Percentiles rank a stretch among this genome's conserved stretches.
These are phyloP conservation scores for Urocolius indicus DNA, from an alignment of 2,113 vertebrate genomes.

Conservation along the genomic window DNA sequence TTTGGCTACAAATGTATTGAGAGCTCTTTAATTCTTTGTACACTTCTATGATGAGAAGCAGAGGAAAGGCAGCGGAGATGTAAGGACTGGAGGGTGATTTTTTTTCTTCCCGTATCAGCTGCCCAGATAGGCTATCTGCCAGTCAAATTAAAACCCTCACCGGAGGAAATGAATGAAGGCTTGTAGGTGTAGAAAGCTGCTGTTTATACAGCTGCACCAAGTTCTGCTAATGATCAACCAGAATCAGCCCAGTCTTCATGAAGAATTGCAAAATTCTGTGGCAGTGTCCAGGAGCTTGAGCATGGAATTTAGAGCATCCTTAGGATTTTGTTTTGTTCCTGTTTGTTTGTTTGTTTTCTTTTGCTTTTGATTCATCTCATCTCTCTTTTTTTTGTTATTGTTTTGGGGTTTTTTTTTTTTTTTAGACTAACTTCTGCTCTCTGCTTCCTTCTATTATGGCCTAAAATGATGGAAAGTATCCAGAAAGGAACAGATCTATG, in stretches of 20 bases:
- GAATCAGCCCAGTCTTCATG: background rate
- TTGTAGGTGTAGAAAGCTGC: constrained; percentile 44
- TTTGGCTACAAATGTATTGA: constrained; percentile 38
- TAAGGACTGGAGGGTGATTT: constrained; percentile 4
- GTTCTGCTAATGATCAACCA: constrained; percentile 36
- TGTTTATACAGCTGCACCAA: constrained; percentile 59
- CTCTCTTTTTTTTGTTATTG: background rate
- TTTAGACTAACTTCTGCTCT: background rate
- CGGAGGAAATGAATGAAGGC: constrained; percentile 36
- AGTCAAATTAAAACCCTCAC: constrained; percentile 55
- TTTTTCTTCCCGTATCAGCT: constrained; percentile 49
- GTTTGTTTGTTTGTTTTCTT: background rate
- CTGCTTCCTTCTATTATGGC: background rate
- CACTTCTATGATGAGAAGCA: background rate
- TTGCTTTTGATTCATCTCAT: background rate
- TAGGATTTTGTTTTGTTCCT: no score
- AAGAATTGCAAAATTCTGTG: constrained; percentile 12
- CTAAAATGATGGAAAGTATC: background rate
- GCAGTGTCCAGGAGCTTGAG: background rate
- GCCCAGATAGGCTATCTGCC: constrained; percentile 56
- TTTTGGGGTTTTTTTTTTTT: background rate
- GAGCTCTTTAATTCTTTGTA: constrained; percentile 39
- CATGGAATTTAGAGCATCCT: background rate
- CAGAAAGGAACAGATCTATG: background rate
- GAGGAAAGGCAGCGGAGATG: constrained; percentile 5